Evolutionary conservation across 2,888 invertebrate species (phyloP), one percentile per base, ranked within the genome.

Genomic region (Netelia fuscicornis): DNA sequence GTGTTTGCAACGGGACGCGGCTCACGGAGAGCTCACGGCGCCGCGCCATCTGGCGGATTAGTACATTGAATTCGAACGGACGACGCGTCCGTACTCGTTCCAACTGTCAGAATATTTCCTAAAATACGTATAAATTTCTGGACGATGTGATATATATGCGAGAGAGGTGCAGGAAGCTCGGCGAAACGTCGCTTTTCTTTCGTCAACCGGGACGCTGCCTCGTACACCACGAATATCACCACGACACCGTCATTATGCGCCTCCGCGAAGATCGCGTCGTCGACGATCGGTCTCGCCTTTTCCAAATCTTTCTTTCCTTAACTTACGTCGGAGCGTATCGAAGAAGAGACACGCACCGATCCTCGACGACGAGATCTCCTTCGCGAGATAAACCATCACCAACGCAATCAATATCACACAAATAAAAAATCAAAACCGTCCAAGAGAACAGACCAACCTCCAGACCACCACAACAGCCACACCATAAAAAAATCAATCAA

Each of bases 171-270:
- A 86, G 89, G 90, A 90, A 91, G 91, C 90, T 90, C 90, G 91
- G 91, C 91, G 90, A 89, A 91, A 89, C 91, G 93, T 93, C 93
- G 93, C 93, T 93, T 92, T 93, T 93, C 93, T 93, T 93, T 93
- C 93, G 93, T 93, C 93, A 91, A 92, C 93, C 93, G 92, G 88
- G 91, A 92, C 90, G 90, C 91, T 87, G 90, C 83, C 87, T 89
- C 90, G 88, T 83, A 81, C 86, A 85, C 76, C 84, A 62, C 79
- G 78, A 17, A 68, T 37, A 85, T 56, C 80, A 72, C 83, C 65
- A 60, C 67, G 67, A 83, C 85, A 83, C 83, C 83, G 72, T n/a
- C 75, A 74, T 83, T 76, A 44, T 72, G 65, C 68, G 85, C 56
- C 67, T 79, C 48, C 67, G 67, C 67, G 83, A 85, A 1, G 79